Evolutionary conservation across 2,888 invertebrate species (phyloP).

Genomic region (Troides oblongomaculatus): DNA sequence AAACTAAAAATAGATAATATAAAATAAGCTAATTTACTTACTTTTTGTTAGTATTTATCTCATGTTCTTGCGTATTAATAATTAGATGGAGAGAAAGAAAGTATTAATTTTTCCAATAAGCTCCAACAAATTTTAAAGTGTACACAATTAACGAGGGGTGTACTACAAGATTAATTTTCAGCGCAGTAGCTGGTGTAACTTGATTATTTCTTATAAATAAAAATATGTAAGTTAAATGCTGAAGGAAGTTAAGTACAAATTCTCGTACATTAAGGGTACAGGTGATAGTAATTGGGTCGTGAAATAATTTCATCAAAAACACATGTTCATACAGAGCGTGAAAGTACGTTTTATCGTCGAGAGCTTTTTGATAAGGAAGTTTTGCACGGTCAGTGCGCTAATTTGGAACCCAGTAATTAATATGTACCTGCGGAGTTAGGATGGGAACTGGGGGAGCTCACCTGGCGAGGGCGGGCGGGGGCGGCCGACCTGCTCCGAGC

Average conservation of each 20-base stretch:
- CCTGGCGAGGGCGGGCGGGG: constrained; percentile 50
- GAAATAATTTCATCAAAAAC: constrained; percentile 31
- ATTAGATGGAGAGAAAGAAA: too few relatives aligned
- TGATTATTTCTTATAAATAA: too few relatives aligned
- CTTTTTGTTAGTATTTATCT: too few relatives aligned
- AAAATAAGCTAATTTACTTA: too few relatives aligned
- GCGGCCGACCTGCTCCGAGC: constrained; percentile 34
- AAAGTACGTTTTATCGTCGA: constrained; percentile 47
- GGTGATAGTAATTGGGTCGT: background rate
- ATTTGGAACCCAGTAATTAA: constrained; percentile 72
- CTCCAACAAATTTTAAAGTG: too few relatives aligned
- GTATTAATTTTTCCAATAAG: too few relatives aligned
- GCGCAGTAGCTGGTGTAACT: too few relatives aligned
- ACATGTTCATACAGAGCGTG: constrained; percentile 34
- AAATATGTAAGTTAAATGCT: too few relatives aligned
- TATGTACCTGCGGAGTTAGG: constrained; percentile 48
- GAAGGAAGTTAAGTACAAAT: background rate
- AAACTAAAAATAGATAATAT: too few relatives aligned
- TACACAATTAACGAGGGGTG: too few relatives aligned
- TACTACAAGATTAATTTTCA: too few relatives aligned
- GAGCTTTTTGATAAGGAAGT: constrained; percentile 39
- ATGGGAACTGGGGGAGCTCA: constrained; percentile 38
- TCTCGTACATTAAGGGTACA: background rate
- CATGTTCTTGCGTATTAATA: too few relatives aligned
- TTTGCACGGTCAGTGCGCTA: constrained; percentile 54